phyloP scores from a whole-genome alignment of 2,797 vertebrate species.

The Liasis olivaceus region DNA sequence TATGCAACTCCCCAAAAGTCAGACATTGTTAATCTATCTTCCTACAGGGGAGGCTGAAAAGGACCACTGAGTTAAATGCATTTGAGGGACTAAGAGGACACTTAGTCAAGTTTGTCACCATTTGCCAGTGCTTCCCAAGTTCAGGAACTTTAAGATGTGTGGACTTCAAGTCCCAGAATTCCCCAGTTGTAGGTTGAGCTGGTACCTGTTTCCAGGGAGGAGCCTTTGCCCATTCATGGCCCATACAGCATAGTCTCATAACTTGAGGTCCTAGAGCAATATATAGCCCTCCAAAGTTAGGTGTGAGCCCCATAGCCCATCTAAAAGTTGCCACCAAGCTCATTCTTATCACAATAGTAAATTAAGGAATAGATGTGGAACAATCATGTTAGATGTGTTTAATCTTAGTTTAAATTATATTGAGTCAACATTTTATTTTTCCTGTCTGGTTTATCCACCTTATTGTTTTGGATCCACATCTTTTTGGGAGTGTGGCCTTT shows the following conservation, averaged over 20 bases:
- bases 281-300: neutral
- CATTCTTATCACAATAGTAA: neutral
- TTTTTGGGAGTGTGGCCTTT: neutral
- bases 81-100: too few species aligned
- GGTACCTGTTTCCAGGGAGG: too few species aligned
- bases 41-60: too few species aligned
- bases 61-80: too few species aligned
- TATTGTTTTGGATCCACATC: neutral
- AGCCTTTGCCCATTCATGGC: too few species aligned
- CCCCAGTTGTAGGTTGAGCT: neutral
- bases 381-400: neutral
- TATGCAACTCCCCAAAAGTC: too few species aligned
- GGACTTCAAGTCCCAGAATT: neutral
- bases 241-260: too few species aligned
- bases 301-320: neutral
- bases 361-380: neutral
- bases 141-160: neutral
- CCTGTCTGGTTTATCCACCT: neutral
- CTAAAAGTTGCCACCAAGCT: neutral
- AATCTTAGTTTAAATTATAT: neutral
- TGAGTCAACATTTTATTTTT: neutral
- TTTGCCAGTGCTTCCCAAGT: neutral
- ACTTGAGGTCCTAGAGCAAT: too few species aligned
- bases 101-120: neutral
- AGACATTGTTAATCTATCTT: too few species aligned